Conservation (phyloP, 2,797 vertebrate genomes). For the Onychomys leucogaster region DNA sequence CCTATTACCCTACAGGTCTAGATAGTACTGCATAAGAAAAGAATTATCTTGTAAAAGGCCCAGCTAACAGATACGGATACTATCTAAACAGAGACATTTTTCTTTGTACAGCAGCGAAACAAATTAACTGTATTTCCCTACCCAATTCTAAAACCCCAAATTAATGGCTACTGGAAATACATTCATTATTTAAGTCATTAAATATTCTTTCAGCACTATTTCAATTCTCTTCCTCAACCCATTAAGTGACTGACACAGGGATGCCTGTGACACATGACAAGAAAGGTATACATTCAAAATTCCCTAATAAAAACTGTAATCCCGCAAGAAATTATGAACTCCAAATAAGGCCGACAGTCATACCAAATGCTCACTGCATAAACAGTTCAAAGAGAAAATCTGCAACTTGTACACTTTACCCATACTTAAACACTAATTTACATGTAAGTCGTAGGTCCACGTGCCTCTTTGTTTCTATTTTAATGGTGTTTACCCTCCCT, state of each 20-base stretch:
- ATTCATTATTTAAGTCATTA: constrained; percentile 4
- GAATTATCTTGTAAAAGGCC: constrained; percentile 31
- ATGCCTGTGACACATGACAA: not conserved
- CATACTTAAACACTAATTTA: constrained; percentile 40
- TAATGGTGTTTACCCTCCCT: not conserved
- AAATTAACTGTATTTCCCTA: constrained; percentile 27
- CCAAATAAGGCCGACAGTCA: not conserved
- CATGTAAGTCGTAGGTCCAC: constrained; percentile 14
- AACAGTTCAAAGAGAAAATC: constrained; percentile 33
- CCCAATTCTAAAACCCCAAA: constrained; percentile 47
- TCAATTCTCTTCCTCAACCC: constrained; percentile 30
- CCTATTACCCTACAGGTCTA: not conserved
- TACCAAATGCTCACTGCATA: constrained; percentile 33
- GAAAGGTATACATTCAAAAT: constrained; percentile 9
- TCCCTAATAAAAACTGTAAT: not conserved
- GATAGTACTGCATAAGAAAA: not conserved
- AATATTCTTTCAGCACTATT: not conserved
- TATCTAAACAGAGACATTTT: constrained; percentile 48
- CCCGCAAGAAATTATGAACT: constrained; percentile 37
- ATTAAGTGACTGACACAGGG: not conserved
- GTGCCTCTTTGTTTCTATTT: constrained; percentile 46
- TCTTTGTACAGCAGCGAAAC: not conserved
- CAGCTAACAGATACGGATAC: not conserved
- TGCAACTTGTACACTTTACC: not conserved
- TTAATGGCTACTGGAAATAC: not conserved